Percentiles rank a stretch among this genome's conserved stretches.
Conservation (phyloP, 1,140 invertebrate genomes). For the Scaptomyza montana region DNA sequence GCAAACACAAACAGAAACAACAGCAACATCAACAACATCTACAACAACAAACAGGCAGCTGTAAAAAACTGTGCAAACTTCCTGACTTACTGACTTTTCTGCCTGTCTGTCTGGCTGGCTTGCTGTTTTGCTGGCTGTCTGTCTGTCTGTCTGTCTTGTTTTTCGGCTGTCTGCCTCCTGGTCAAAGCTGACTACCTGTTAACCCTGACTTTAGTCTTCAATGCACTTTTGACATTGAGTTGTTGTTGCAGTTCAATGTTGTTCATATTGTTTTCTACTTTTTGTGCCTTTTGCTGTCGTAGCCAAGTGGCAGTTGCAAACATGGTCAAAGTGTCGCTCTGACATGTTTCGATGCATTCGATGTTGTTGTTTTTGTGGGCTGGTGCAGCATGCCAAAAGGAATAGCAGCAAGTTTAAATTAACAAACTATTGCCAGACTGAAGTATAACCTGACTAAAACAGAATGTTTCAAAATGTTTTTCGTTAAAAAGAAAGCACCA, state of each 20-base stretch:
- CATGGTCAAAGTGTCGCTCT: slow-evolving; percentile 74
- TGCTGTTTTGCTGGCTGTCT: slow-evolving; percentile 17
- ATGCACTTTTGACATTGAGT: slow-evolving; percentile 81
- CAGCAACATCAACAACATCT: slow-evolving; percentile 1
- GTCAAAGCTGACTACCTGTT: slow-evolving; percentile 38
- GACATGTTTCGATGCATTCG: slow-evolving; percentile 56
- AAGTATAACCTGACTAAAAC: slow-evolving; percentile 12
- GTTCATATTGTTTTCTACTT: slow-evolving; percentile 22
- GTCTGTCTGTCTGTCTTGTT: slow-evolving; percentile 13
- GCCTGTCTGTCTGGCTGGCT: slow-evolving; percentile 30
- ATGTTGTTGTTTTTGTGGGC: slow-evolving; percentile 15
- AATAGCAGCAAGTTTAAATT: neutral
- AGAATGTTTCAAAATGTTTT: neutral
- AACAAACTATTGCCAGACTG: neutral
- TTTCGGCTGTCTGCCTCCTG: slow-evolving; percentile 24
- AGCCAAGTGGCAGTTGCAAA: slow-evolving; percentile 55
- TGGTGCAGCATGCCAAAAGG: slow-evolving; percentile 11
- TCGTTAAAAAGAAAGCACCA: too few species aligned
- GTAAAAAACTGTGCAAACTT: slow-evolving; percentile 49
- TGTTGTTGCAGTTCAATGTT: slow-evolving; percentile 33
- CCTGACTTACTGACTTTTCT: slow-evolving; percentile 50
- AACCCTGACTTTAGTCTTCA: slow-evolving; percentile 78
- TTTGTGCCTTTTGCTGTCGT: slow-evolving; percentile 40
- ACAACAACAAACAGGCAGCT: slow-evolving; percentile 22
- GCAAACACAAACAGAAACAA: slow-evolving; percentile 21